Evolutionary conservation across 1,140 invertebrate species (phyloP).

Genomic region (Neomicropteryx cornuta): DNA sequence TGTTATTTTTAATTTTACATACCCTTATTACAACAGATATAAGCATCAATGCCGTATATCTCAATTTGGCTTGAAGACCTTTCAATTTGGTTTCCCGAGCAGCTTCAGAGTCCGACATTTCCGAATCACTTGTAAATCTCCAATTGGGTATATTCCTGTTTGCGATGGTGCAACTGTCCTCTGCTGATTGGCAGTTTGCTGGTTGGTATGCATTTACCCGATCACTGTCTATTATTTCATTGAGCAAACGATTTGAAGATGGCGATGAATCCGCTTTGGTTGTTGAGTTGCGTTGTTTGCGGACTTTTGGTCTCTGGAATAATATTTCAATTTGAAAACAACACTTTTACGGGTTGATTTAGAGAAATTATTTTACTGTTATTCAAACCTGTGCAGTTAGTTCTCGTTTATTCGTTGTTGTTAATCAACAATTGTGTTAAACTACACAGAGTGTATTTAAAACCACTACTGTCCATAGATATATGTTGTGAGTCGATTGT

Average conservation of each 20-base stretch:
- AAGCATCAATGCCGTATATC: slow-evolving; percentile 34
- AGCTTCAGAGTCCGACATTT: slow-evolving; percentile 35
- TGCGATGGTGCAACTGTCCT: slow-evolving; percentile 25
- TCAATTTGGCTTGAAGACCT: slow-evolving; percentile 29
- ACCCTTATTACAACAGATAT: slow-evolving; percentile 34
- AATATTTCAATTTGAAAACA: too few relatives aligned
- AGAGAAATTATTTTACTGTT: too few relatives aligned
- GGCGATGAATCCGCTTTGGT: too few relatives aligned
- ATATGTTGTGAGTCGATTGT: neutral
- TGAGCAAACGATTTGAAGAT: too few relatives aligned
- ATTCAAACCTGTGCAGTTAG: slow-evolving; percentile 1
- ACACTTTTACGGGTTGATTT: too few relatives aligned
- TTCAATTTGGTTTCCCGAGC: slow-evolving; percentile 29
- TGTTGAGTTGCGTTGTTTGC: slow-evolving; percentile 32
- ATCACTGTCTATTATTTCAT: slow-evolving; percentile 34
- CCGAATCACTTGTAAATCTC: slow-evolving; percentile 34
- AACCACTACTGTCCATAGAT: neutral
- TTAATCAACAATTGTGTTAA: slow-evolving; percentile 5
- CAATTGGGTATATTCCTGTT: slow-evolving; percentile 16
- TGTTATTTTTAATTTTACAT: slow-evolving; percentile 7
- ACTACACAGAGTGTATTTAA: neutral
- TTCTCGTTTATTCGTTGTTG: slow-evolving; percentile 8
- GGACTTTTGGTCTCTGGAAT: slow-evolving; percentile 32
- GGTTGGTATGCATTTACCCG: slow-evolving; percentile 27
- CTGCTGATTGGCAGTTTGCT: slow-evolving; percentile 26